phyloP scores from a whole-genome alignment of 2,797 vertebrate species.

The Tragopan temminckii region DNA sequence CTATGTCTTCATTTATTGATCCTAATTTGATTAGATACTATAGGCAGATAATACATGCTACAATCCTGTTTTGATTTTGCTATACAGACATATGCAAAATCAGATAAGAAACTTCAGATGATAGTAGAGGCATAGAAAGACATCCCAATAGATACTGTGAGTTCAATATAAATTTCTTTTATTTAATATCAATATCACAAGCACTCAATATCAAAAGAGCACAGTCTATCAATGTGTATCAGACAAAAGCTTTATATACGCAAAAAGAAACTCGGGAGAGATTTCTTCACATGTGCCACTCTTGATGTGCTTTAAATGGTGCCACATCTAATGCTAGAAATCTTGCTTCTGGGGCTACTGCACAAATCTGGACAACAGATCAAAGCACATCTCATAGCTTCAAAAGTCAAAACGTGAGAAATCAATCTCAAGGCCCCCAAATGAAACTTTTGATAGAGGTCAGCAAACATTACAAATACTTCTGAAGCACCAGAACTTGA shows the following conservation, averaged over 20 bases:
- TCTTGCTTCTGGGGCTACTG: conserved; percentile 4
- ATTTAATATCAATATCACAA: conserved; percentile 36
- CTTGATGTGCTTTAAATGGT: conserved; percentile 27
- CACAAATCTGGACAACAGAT: conserved; percentile 56
- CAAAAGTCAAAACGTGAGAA: conserved; percentile 60
- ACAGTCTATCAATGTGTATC: neutral
- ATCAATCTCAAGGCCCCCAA: conserved; percentile 33
- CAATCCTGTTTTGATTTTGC: conserved; percentile 14
- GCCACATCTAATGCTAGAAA: conserved; percentile 15
- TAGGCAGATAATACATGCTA: neutral
- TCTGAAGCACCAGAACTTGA: conserved; percentile 51
- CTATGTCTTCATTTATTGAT: neutral
- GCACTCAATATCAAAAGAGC: conserved; percentile 52
- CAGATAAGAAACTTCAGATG: conserved; percentile 27
- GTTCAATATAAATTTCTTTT: conserved; percentile 40
- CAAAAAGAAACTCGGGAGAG: conserved; percentile 16
- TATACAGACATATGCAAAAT: neutral
- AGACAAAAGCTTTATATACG: conserved; percentile 38
- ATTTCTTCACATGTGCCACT: conserved; percentile 6
- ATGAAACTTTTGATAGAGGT: conserved; percentile 52
- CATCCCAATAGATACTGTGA: conserved; percentile 15
- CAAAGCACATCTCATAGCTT: conserved; percentile 47
- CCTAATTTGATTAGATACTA: neutral
- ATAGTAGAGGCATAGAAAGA: conserved; percentile 8
- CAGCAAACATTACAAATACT: conserved; percentile 40